Base-by-base conservation (phyloP, 1,140 invertebrate genomes). In the Phymastichus coffea region DNA sequence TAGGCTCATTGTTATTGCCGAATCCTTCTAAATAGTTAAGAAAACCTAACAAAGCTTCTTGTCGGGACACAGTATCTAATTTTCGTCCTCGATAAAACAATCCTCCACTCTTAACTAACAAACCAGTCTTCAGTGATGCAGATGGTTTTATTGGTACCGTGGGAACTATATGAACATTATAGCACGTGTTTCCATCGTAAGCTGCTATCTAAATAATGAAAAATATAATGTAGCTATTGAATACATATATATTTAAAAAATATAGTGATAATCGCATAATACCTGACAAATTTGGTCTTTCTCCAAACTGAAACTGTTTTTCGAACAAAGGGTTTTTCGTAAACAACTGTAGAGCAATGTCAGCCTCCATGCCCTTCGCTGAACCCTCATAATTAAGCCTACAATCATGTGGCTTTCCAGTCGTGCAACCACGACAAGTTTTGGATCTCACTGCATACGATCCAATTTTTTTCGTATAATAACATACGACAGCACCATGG, bases 71-170 rank as follows among this genome's bases (percentile, higher is more conserved):
- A 7, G 28, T 33, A 33, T 44, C 19, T 17, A 49, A 19, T 33
- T 49, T 49, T 3, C 33, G 30, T 17, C 47, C 28, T 15, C n/a
- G 26, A 2, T 17, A 15, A 57, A 46, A 64, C 47, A 64, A 40
- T 37, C 61, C 46, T 4, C 44, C 51, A 9, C 17, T 56, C 22
- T 17, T 30, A 12, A 63, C 35, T 2, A n/a, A 23, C 3, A 63
- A 23, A 2, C 46, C 57, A 9, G 62, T 63, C 10, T 56, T 28
- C 3, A 20, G 19, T 4, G 46, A 33, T 26, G 51, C 57, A 12
- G n/a, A 7, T 12, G 20, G n/a, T 12, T 46, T 41, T 4, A 60
- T 56, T 23, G 46, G 26, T 33, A 59, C 61, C 2, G 51, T n/a
- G n/a, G n/a, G n/a, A n/a, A n/a, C n/a, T n/a, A n/a, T n/a, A n/a